phyloP scores from a whole-genome alignment of 2,797 vertebrate species.

The Urocyon cinereoargenteus region DNA sequence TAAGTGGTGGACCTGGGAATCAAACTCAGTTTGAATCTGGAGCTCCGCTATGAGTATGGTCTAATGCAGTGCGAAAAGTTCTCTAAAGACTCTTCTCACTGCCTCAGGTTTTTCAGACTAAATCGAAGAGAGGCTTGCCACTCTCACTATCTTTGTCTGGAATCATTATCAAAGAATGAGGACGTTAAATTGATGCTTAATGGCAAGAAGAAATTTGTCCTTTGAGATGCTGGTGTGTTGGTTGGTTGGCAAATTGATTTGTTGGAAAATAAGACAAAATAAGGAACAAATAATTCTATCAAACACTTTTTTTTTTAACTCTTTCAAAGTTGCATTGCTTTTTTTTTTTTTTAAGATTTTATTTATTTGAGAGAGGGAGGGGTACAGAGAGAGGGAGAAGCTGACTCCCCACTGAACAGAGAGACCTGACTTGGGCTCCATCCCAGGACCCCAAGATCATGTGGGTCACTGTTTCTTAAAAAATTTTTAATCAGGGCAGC shows the following conservation, averaged over 20 bases:
- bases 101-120: not conserved
- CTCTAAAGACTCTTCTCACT: not conserved
- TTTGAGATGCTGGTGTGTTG: not conserved
- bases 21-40: not conserved
- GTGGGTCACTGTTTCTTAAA: not conserved
- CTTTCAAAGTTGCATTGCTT: not conserved
- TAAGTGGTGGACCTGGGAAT: not conserved
- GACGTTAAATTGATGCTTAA: not conserved
- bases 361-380: not conserved
- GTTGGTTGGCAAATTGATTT: not conserved
- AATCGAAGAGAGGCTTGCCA: not conserved
- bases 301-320: not conserved
- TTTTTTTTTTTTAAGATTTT: not conserved
- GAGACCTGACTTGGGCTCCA: not conserved
- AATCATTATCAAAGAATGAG: not conserved
- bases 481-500: too few relatives aligned
- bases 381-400: not conserved
- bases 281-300: not conserved
- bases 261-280: constrained; percentile 5
- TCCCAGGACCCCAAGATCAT: not conserved
- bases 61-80: not conserved
- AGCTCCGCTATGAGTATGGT: accelerated
- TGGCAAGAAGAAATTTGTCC: not conserved
- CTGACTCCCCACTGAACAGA: not conserved
- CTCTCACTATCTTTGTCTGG: not conserved